phyloP scores from a whole-genome alignment of 1,140 invertebrate genomes.

The Tetramorium alpestre region DNA sequence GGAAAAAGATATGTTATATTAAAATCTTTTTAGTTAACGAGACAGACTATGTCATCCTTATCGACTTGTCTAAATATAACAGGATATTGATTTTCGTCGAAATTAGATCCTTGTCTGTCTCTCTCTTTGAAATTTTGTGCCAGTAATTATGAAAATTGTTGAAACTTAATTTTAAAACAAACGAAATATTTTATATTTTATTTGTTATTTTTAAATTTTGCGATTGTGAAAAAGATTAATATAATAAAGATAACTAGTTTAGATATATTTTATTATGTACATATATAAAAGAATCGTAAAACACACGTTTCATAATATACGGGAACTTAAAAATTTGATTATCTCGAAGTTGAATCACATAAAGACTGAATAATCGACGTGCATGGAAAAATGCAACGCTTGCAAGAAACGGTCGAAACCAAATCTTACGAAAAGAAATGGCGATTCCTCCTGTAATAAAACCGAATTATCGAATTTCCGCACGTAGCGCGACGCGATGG shows the following conservation, averaged over 20 bases:
- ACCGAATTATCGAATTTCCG: slow-evolving; percentile 64
- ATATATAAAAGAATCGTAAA: not conserved
- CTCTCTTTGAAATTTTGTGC: not conserved
- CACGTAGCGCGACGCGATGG: slow-evolving; percentile 45
- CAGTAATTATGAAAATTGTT: not conserved
- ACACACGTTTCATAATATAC: not conserved
- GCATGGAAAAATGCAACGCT: not conserved
- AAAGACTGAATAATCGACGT: not conserved
- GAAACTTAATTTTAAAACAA: too few species aligned
- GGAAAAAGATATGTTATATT: not conserved
- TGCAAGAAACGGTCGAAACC: not conserved
- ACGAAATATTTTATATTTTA: too few species aligned
- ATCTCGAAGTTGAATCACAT: not conserved
- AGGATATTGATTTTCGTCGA: not conserved
- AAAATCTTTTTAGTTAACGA: slow-evolving; percentile 1
- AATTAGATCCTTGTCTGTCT: not conserved
- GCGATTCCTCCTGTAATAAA: not conserved
- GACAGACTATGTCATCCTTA: not conserved
- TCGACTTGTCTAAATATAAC: not conserved
- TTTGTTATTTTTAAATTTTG: not conserved
- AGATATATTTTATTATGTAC: not conserved
- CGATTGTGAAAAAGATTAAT: not conserved
- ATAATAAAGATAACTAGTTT: not conserved
- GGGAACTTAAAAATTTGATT: not conserved
- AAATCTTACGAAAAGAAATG: not conserved